phyloP scores from a whole-genome alignment of 2,113 vertebrate genomes.

The Lathamus discolor region DNA sequence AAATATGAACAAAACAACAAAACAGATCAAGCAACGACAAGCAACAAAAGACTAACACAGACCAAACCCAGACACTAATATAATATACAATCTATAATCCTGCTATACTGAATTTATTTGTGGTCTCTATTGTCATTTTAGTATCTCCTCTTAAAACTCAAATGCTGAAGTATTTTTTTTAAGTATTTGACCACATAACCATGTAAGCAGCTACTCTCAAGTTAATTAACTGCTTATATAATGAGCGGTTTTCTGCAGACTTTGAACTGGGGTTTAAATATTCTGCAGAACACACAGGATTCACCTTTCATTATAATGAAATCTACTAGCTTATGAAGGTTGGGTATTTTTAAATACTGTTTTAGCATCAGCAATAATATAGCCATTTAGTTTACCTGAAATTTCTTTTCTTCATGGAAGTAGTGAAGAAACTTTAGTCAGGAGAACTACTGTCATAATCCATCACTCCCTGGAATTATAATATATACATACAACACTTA shows the following conservation, averaged over 20 bases:
- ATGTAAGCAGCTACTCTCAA: neutral
- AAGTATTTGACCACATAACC: neutral
- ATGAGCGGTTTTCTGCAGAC: neutral
- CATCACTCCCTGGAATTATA: neutral
- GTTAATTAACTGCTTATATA: neutral
- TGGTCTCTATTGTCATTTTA: neutral
- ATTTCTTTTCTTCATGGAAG: neutral
- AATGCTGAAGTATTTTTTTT: neutral
- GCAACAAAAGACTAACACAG: neutral
- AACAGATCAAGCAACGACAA: neutral
- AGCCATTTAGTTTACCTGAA: neutral
- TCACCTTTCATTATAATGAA: neutral
- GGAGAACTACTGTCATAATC: neutral
- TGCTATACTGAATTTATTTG: neutral
- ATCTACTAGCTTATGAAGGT: neutral
- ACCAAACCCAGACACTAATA: neutral
- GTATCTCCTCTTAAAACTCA: neutral
- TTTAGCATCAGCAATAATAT: neutral
- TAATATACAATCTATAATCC: neutral
- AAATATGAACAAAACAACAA: neutral
- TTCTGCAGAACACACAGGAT: neutral
- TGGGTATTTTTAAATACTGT: neutral
- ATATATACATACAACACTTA: slow-evolving; percentile 63
- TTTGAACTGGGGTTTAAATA: neutral
- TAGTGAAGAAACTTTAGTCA: neutral